Base-by-base conservation (phyloP, 2,113 vertebrate genomes). In the Calyptommatus sinebrachiatus region DNA sequence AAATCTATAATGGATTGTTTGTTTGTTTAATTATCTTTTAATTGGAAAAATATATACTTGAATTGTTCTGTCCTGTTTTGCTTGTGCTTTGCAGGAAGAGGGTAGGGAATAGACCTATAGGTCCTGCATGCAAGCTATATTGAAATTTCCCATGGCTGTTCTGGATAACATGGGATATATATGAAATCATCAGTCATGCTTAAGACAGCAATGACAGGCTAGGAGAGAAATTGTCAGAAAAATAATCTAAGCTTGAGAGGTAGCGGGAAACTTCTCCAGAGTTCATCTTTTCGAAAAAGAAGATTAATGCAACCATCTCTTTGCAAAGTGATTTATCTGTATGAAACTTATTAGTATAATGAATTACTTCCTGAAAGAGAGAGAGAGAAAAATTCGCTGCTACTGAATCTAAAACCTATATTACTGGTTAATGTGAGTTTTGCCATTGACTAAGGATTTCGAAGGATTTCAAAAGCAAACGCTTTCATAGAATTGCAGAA, bases 181-280 rank as follows among this genome's bases (percentile, higher is more conserved):
- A 5, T 41, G 82, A 76, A 72, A 67, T 24, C 73, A 72, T 68
- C n/a, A 48, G 9, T 69, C 66, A 20, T 26, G 22, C 22, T 74
- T 72, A 14, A 79, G 26, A 77, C 2, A 78, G 18, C 45, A 78
- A 66, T 83, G 46, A 76, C 12, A 79, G 28, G 57, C 31, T 11
- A 82, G 61, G 60, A 66, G 71, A 28, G 14, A 68, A 85, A 71
- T 9, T 12, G 46, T 26, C 48, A 28, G n/a, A 7, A n/a, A 78
- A 81, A 75, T 81, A 81, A 81, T 81, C 79, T 76, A 67, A 70
- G 73, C 73, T 75, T 77, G 76, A 21, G n/a, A 46, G 68, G 26
- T 4, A 71, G 46, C 4, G 29, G 2, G 4, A 2, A 84, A 41
- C 22, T 68, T 77, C 63, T 0, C 16, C 68, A 22, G 35, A 53